A percentile compares a stretch with the other conserved stretches of the same genome.
These are phyloP conservation scores for Morelia viridis DNA, from an alignment of 2,797 vertebrate genomes.

Conservation along the genomic window DNA sequence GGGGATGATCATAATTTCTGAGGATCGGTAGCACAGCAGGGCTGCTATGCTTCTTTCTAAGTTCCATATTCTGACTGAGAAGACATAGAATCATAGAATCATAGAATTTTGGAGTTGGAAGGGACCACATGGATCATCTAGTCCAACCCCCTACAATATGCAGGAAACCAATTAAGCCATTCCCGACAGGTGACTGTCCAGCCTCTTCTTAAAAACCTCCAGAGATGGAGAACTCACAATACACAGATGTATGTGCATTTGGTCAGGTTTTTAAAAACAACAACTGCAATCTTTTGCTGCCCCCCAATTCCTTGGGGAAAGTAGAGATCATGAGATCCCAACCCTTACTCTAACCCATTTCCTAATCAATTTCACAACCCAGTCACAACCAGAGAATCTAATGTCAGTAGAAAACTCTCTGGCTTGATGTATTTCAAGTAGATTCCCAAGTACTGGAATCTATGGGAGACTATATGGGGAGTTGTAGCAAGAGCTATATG, in stretches of 20 bases:
- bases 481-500: background rate
- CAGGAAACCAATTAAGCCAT: too few relatives aligned
- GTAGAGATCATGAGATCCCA: background rate
- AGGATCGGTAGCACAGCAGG: too few relatives aligned
- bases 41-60: background rate
- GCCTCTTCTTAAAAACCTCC: too few relatives aligned
- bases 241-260: background rate
- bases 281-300: background rate
- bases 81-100: too few relatives aligned
- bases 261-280: background rate
- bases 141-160: too few relatives aligned
- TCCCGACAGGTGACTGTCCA: too few relatives aligned
- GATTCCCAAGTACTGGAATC: background rate
- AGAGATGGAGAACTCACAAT: too few relatives aligned
- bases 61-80: background rate
- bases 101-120: too few relatives aligned
- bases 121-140: too few relatives aligned
- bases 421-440: background rate
- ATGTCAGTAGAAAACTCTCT: background rate
- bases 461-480: background rate
- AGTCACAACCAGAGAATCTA: background rate
- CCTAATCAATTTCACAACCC: background rate
- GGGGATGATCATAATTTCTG: too few relatives aligned
- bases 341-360: background rate
- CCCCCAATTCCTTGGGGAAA: background rate